These are phyloP conservation scores for Caenorhabditis macrosperma DNA, from an alignment of 2,888 invertebrate species.

Conservation along the genomic window DNA sequence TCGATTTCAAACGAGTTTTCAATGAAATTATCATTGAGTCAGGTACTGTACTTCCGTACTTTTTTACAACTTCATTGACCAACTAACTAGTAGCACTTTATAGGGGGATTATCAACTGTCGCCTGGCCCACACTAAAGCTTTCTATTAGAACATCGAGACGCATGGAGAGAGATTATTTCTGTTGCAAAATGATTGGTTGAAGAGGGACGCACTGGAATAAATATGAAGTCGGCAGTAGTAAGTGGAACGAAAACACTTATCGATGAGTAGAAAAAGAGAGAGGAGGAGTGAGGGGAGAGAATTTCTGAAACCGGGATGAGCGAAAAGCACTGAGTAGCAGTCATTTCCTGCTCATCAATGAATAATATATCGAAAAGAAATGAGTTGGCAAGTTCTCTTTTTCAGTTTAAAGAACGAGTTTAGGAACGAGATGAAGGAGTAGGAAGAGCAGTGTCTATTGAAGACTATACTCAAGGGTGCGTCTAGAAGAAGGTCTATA, in stretches of 20 bases:
- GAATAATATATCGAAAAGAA: slow-evolving; percentile 30
- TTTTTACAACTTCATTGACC: no score
- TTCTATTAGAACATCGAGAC: no score
- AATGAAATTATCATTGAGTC: no score
- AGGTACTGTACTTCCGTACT: background rate
- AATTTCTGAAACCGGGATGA: background rate
- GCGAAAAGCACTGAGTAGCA: background rate
- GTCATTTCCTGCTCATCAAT: slow-evolving; percentile 27
- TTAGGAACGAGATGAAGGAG: background rate
- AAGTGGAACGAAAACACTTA: slow-evolving; percentile 27
- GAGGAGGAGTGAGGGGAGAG: background rate
- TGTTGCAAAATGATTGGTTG: background rate
- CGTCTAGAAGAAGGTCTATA: background rate
- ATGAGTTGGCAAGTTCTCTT: slow-evolving; percentile 1
- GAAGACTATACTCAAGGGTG: background rate
- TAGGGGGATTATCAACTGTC: no score
- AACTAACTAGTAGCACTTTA: no score
- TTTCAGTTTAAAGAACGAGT: background rate
- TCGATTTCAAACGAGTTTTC: slow-evolving; percentile 17
- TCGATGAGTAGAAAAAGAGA: slow-evolving; percentile 1
- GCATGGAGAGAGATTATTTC: no score
- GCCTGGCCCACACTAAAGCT: no score
- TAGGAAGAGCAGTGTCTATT: slow-evolving; percentile 6
- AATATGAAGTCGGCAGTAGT: slow-evolving; percentile 1
- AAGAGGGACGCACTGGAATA: background rate